Evolutionary conservation across 1,140 invertebrate species (phyloP), one percentile per base, ranked within the genome.

Genomic region (Formica selysi): DNA sequence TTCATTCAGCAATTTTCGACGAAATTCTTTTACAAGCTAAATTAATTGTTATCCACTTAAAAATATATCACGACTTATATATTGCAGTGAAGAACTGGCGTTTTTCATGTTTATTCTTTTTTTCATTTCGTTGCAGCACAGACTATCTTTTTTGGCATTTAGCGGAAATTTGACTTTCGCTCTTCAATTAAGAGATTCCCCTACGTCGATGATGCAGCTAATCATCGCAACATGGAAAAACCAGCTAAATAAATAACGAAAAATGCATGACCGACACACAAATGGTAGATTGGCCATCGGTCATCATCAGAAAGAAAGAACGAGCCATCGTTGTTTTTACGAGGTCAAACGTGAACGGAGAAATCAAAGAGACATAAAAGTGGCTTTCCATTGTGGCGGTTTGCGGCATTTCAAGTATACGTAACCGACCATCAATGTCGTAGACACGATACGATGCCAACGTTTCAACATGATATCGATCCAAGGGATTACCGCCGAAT

Each of bases 391-490:
- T 36, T 51, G 57, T 48, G 16, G 57, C 54, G 48, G 65, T 76
- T 86, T 76, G 85, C 22, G 22, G 51, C 10, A 26, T 36, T 57
- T n/a, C 26, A 83, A 76, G 65, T 54, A 85, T 67, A 83, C 62
- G 70, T 84, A 19, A 65, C 44, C 36, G 61, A 36, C 36, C 61
- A 41, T 73, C 51, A 38, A 71, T 48, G 36, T 83, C 7, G 76
- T 32, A 57, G 36, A 41, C 32, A 16, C 78, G 48, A 16, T 41
- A 65, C 44, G 44, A 71, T 51, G n/a, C 38, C 86, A 41, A 57
- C 38, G 26, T 80, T 61, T 87, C 86, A 78, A 88, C 76, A 84
- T 67, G 32, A 71, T 87, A 87, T 88, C 86, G 87, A 88, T 84
- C 73, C 86, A 38, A 7, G 5, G 22, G 78, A 59, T 71, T 59